Conservation (phyloP, 2,888 invertebrate species). For the Drosophila differens region DNA sequence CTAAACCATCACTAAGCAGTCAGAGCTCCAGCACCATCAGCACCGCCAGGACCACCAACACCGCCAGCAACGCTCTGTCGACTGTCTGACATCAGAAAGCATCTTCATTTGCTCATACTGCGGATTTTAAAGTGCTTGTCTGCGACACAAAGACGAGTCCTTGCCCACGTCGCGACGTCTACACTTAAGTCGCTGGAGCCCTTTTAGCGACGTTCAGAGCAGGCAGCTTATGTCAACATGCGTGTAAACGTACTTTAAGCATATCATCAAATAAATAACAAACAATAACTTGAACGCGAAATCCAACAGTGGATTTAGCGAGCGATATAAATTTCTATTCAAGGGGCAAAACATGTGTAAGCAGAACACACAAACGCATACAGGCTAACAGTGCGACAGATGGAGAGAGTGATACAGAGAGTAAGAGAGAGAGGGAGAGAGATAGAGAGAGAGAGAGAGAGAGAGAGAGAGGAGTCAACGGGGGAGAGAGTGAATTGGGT, state of each 20-base stretch:
- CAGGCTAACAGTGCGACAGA: background rate
- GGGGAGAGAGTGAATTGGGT: background rate
- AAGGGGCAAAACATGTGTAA: conserved; percentile 28
- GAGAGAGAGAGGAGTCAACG: background rate
- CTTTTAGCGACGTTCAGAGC: conserved; percentile 29
- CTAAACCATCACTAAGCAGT: conserved; percentile 7
- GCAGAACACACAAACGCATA: background rate
- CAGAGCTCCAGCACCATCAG: background rate
- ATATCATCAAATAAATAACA: conserved; percentile 53
- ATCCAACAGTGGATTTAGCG: conserved; percentile 45
- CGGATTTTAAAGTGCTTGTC: conserved; percentile 44
- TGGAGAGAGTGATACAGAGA: background rate
- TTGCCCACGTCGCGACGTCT: conserved; percentile 23
- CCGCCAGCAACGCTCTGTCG: conserved; percentile 4
- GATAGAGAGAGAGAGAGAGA: no score
- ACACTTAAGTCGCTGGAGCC: conserved; percentile 39
- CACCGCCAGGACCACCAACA: conserved; percentile 2
- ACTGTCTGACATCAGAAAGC: conserved; percentile 33
- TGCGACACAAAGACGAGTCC: conserved; percentile 17
- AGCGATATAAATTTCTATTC: conserved; percentile 34
- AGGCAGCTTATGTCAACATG: conserved; percentile 51
- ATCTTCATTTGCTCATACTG: conserved; percentile 43
- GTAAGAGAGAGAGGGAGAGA: no score
- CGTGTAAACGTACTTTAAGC: conserved; percentile 48
- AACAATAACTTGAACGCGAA: conserved; percentile 44